Evolutionary conservation across 2,888 invertebrate genomes (phyloP).

Genomic region (Kryphioiulus occultus): DNA sequence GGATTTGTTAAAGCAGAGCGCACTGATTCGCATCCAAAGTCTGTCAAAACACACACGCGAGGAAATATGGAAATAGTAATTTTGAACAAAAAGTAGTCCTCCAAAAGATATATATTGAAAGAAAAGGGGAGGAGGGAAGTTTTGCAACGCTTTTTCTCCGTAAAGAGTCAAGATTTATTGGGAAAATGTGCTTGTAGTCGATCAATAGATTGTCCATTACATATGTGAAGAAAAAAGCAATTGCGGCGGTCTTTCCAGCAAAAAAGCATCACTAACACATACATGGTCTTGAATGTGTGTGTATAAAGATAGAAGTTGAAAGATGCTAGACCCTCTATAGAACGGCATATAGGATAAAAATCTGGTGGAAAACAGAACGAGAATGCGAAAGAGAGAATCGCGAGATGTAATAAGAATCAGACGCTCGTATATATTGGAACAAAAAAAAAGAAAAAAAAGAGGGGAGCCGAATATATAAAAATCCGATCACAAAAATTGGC

Average conservation of each 20-base stretch:
- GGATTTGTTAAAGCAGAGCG: not conserved
- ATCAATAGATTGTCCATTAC: not conserved
- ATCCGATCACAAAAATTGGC: not conserved
- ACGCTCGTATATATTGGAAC: not conserved
- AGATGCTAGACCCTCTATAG: not conserved
- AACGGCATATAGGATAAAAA: not conserved
- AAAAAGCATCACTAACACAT: not conserved
- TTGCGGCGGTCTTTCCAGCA: not conserved
- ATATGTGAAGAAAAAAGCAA: not conserved
- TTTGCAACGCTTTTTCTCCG: not conserved
- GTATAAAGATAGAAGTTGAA: not conserved
- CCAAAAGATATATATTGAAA: not conserved
- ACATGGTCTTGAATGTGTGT: not conserved
- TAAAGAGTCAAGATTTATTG: not conserved
- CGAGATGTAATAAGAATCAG: not conserved
- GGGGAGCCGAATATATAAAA: not conserved
- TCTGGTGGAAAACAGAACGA: not conserved
- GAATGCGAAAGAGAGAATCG: not conserved
- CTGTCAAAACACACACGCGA: not conserved
- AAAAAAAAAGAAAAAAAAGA: not conserved
- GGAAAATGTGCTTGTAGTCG: not conserved
- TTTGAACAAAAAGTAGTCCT: not conserved
- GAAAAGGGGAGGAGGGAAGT: not conserved
- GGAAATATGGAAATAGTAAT: not conserved
- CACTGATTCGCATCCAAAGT: not conserved